Conservation (phyloP, 2,888 invertebrate species). For the Mamestra brassicae region DNA sequence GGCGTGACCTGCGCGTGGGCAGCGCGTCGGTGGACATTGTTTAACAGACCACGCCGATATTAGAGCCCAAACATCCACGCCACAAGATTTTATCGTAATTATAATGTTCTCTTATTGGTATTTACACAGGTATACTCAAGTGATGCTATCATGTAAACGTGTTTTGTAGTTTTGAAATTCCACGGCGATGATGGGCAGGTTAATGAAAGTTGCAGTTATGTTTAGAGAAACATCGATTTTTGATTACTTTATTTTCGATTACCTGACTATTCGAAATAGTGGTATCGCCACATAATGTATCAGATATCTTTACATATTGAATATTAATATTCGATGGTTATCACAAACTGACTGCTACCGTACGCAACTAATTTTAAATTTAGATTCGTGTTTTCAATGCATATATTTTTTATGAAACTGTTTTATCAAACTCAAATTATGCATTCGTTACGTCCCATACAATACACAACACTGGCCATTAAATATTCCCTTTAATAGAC, state of each 20-base stretch:
- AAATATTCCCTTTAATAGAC: slow-evolving; percentile 33
- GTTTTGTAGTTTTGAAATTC: slow-evolving; percentile 61
- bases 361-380: slow-evolving; percentile 53
- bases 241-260: slow-evolving; percentile 53
- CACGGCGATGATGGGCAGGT: slow-evolving; percentile 53
- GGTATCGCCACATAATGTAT: slow-evolving; percentile 1
- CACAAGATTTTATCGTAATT: slow-evolving; percentile 87
- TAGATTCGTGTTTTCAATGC: slow-evolving; percentile 55
- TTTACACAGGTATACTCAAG: slow-evolving; percentile 82
- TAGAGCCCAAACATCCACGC: slow-evolving; percentile 84
- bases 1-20: slow-evolving; percentile 87
- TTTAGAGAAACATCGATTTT: slow-evolving; percentile 28
- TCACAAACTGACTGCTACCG: slow-evolving; percentile 54
- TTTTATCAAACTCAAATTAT: slow-evolving; percentile 43
- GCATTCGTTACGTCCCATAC: slow-evolving; percentile 32
- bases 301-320: slow-evolving; percentile 40
- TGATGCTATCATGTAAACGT: slow-evolving; percentile 71
- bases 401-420: slow-evolving; percentile 46
- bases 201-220: slow-evolving; percentile 52
- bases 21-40: slow-evolving; percentile 88
- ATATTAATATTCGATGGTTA: slow-evolving; percentile 58
- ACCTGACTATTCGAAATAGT: slow-evolving; percentile 14
- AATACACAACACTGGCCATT: slow-evolving; percentile 24
- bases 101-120: slow-evolving; percentile 89
- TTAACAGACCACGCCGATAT: slow-evolving; percentile 81